Base-by-base conservation (phyloP, 2,888 invertebrate genomes). In the Drosophila vallismaia region DNA sequence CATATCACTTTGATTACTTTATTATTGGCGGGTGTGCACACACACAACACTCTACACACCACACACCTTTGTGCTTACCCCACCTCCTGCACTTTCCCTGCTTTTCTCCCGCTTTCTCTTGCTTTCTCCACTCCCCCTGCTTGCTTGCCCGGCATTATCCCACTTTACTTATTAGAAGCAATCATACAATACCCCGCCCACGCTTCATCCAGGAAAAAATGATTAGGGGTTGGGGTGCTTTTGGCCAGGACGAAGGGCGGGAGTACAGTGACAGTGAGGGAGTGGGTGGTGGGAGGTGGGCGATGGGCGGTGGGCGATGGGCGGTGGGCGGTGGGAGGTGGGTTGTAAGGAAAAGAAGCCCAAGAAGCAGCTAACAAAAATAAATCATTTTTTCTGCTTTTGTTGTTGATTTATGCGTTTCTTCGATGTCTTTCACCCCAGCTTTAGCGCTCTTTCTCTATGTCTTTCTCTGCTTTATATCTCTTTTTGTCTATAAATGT, bases 401-500 rank as follows among this genome's bases (percentile, higher is more conserved):
- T 90, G 86, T 88, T 89, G 89, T 89, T 89, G 89, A 89, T 89
- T 89, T 90, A 89, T 89, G 89, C 86, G 88, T 85, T 89, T 90
- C 77, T 86, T 86, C 88, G 88, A 82, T 85, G 82, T 76, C 79
- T 71, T 74, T 63, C 73, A 50, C 64, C 45, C 44, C 74, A 53
- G 36, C n/a, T 6, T n/a, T 6, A 14, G 4, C 5, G 40, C 69
- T 56, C 60, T 50, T 44, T 8, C 33, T 31, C 50, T 36, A 55
- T 45, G 28, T 19, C 54, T 24, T 53, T 33, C 26, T 8, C 24
- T 33, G 1, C 10, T n/a, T 50, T 33, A 10, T 49, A 33, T 7
- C 8, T 14, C 14, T 19, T 12, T 40, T 64, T 66, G 45, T 64
- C 51, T 64, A 51, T 63, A 45, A 51, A 64, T 63, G 50, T 64